Conservation (phyloP, 2,888 invertebrate species). For the Parnassius apollo region DNA sequence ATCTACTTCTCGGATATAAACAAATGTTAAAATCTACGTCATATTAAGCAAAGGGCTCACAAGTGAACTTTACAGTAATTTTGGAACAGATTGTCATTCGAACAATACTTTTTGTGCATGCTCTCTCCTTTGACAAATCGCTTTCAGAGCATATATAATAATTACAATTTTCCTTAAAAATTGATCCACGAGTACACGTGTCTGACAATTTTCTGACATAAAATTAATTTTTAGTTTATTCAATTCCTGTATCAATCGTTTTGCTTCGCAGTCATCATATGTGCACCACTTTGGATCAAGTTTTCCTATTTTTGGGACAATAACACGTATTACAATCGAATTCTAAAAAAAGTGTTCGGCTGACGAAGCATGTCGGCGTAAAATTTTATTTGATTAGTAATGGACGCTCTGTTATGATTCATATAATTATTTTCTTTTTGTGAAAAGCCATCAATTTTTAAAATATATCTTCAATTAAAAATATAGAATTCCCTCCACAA, state of each 20-base stretch:
- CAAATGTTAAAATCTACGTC: constrained; percentile 71
- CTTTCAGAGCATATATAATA: constrained; percentile 67
- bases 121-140: constrained; percentile 48
- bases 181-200: constrained; percentile 44
- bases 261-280: constrained; percentile 62
- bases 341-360: constrained; percentile 56
- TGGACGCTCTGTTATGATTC: constrained; percentile 23
- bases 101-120: constrained; percentile 63
- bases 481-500: constrained; percentile 56
- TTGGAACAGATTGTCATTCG: constrained; percentile 29
- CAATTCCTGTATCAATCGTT: constrained; percentile 43
- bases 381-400: constrained; percentile 16
- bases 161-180: constrained; percentile 62
- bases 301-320: constrained; percentile 60
- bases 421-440: constrained; percentile 6
- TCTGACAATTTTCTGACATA: constrained; percentile 31
- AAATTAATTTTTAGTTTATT: constrained; percentile 36
- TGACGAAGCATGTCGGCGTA: constrained; percentile 46
- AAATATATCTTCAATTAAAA: constrained; percentile 48
- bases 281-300: constrained; percentile 72
- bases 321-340: constrained; percentile 72
- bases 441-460: constrained; percentile 48
- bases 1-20: constrained; percentile 58
- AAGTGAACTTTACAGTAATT: constrained; percentile 44
- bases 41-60: constrained; percentile 66